Conservation (phyloP, 2,797 vertebrate genomes). For the Melopsittacus undulatus region DNA sequence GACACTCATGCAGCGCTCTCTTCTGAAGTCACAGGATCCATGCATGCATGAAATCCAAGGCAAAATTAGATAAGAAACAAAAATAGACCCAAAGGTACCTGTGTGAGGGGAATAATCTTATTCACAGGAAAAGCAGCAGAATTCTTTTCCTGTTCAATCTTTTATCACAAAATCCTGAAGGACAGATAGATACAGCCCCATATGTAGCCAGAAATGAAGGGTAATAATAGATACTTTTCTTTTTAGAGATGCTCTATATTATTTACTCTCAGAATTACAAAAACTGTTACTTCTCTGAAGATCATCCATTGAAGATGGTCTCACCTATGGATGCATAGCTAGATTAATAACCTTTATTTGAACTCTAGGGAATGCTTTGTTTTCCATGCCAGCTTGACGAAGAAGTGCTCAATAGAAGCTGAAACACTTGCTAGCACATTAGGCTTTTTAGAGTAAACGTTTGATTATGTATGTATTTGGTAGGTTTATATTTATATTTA, state of each 20-base stretch:
- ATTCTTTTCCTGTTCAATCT: neutral
- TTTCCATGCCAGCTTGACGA: neutral
- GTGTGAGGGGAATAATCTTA: neutral
- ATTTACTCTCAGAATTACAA: neutral
- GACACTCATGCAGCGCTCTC: neutral
- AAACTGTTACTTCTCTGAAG: neutral
- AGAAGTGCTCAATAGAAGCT: neutral
- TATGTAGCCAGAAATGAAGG: neutral
- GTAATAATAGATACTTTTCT: neutral
- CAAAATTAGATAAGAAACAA: neutral
- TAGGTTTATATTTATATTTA: neutral
- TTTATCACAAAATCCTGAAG: neutral
- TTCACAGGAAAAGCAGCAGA: neutral
- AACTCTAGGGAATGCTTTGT: neutral
- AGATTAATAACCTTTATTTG: neutral
- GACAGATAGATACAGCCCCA: neutral
- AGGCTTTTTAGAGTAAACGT: neutral
- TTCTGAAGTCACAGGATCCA: neutral
- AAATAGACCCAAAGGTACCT: neutral
- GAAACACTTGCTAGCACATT: neutral
- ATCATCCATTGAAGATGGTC: neutral
- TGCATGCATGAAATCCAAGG: neutral
- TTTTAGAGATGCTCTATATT: neutral
- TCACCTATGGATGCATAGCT: neutral
- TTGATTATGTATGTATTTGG: neutral